Conservation (phyloP, 1,140 invertebrate species). For the Lordiphosa stackelbergi region DNA sequence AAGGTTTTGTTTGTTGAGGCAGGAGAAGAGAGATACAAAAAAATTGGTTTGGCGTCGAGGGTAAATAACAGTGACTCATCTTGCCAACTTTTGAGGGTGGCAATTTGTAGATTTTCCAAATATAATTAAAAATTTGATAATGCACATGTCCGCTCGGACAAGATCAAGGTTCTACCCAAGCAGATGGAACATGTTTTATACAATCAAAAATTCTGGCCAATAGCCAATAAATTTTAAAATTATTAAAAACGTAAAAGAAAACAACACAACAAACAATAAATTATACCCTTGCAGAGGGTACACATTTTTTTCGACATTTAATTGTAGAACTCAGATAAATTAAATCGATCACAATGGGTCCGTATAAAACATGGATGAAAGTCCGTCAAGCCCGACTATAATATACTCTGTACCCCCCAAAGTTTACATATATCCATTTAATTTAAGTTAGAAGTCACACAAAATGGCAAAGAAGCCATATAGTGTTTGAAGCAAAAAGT, state of each 20-base stretch:
- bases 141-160: constrained; percentile 58
- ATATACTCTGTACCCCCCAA: too few relatives aligned
- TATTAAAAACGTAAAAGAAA: constrained; percentile 23
- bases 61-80: constrained; percentile 30
- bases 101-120: constrained; percentile 8
- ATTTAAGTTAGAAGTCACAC: too few relatives aligned
- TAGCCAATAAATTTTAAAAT: constrained; percentile 52
- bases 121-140: constrained; percentile 23
- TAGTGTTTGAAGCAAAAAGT: too few relatives aligned
- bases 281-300: too few relatives aligned
- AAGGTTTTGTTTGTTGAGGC: constrained; percentile 57
- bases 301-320: too few relatives aligned
- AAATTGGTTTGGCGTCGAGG: constrained; percentile 1
- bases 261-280: too few relatives aligned
- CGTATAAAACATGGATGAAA: too few relatives aligned
- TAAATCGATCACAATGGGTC: too few relatives aligned
- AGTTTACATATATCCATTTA: too few relatives aligned
- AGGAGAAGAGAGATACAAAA: constrained; percentile 28
- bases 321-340: too few relatives aligned
- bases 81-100: constrained; percentile 7
- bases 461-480: too few relatives aligned
- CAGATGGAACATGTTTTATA: constrained; percentile 21
- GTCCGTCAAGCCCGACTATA: too few relatives aligned
- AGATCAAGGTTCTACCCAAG: constrained; percentile 56
- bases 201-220: constrained; percentile 41